Base-by-base conservation (phyloP, 2,888 invertebrate species). In the Philereme vetulata region DNA sequence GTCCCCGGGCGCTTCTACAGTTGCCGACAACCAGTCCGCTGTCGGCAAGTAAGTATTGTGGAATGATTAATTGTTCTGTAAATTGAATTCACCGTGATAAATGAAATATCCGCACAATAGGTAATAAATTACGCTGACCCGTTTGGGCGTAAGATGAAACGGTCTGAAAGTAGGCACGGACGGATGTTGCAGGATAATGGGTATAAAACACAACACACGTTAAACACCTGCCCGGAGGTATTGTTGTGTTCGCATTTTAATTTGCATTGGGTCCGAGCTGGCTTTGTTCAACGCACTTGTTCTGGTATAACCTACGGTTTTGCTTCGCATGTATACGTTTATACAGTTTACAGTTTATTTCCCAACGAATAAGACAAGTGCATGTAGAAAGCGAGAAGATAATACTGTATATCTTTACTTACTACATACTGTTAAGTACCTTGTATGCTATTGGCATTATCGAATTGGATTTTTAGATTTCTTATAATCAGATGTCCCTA, bases 11-110 rank as follows among this genome's bases (percentile, higher is more conserved):
- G 71, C 66, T 75, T 76, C 78, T 80, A 78, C 81, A 65, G 75
- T 75, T 71, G 74, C 77, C 77, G 75, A 78, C 79, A 76, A 80
- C 82, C 84, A 79, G 85, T 75, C 85, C 87, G 86, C 86, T 85
- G 87, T 87, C 88, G 85, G 84, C 88, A 82, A 89, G 86, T 86
- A 88, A 88, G 90, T 89, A 89, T 89, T 88, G 85, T 86, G 81
- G 85, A 89, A 91, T 92, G 91, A 91, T 90, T 90, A 92, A 92
- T 92, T 89, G 90, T 89, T 87, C 86, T 88, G 86, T 88, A 90
- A 90, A 92, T 92, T 91, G 90, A 92, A 90, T 90, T 90, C 91
- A 89, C 87, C 88, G 88, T 90, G 91, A 92, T 91, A 89, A 92
- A 92, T 92, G 90, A 91, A 90, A 90, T 90, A 90, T 90, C 85